Conservation (phyloP, 2,113 vertebrate species). For the Amphiprion percula region DNA sequence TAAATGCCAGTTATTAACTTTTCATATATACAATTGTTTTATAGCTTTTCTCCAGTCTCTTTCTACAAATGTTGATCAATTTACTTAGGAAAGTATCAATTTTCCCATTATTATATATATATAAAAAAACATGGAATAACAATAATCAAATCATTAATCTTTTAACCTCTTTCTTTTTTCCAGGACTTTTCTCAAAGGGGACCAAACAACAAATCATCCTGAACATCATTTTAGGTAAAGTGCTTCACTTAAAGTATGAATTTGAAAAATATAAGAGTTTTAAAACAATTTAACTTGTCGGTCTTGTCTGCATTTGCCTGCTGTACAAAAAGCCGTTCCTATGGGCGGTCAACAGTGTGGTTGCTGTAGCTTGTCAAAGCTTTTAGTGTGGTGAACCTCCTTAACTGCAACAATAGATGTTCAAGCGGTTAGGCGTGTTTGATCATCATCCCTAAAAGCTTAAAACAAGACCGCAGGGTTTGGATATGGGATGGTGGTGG, state of each 20-base stretch:
- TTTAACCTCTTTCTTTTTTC: slow-evolving; percentile 7
- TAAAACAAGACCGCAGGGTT: slow-evolving; percentile 85
- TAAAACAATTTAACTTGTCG: not conserved
- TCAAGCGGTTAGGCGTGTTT: slow-evolving; percentile 75
- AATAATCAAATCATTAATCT: not conserved
- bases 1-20: not conserved
- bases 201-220: not conserved
- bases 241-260: not conserved
- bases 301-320: not conserved
- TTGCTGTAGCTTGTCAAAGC: slow-evolving; percentile 64
- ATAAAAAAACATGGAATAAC: not conserved
- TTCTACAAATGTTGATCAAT: not conserved
- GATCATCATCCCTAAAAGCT: slow-evolving; percentile 80
- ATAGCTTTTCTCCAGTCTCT: not conserved
- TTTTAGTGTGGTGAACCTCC: slow-evolving; percentile 63
- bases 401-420: slow-evolving; percentile 71
- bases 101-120: not conserved
- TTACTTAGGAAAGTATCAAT: not conserved
- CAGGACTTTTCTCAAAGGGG: slow-evolving; percentile 31
- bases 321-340: not conserved
- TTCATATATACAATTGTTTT: not conserved
- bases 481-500: slow-evolving; percentile 70
- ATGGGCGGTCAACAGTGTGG: slow-evolving; percentile 20
- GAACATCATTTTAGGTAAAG: slow-evolving; percentile 55
- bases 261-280: not conserved